Base-by-base conservation (phyloP, 2,888 invertebrate genomes). In the Drosophila demipolita region DNA sequence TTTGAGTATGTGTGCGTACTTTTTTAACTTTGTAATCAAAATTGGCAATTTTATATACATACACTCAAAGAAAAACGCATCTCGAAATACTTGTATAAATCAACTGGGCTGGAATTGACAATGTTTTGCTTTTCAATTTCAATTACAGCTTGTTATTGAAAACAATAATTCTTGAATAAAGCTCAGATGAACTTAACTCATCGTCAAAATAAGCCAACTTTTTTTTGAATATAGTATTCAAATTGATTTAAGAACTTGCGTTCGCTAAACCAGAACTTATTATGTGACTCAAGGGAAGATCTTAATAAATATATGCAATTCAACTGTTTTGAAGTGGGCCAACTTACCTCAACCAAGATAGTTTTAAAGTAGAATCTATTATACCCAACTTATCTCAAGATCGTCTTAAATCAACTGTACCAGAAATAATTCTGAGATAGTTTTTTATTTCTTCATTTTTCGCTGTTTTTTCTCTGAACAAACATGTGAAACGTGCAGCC, bases 401-500 rank as follows among this genome's bases (percentile, higher is more conserved):
- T 20, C 20, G 45, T 7, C 45, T 8, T 15, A 1, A 23, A 8
- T 45, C 8, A 45, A 4, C 15, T 15, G 23, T 23, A 23, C 45
- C 15, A 7, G 2, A 23, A 45, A 23, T 45, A 45, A 23, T 23
- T 3, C 6, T 7, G 7, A 45, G 12, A 20, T 15, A 15, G 45
- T 20, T 20, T 3, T 20, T 20, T 20, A 23, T 17, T 29, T 17
- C 33, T 35, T 26, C 2, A 17, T 17, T 11, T 11, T 17, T 29
- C 9, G 1, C 4, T 17, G 2, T 0, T 5, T 49, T 29, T 53
- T 23, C 1, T 3, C 1, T 9, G 23, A 53, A 17, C 17, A 17
- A 17, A 17, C 11, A 11, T 9, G 15, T 1, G 63, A 77, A 86
- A 67, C 82, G 71, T 83, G 81, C 81, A 78, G 64, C 68, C 82